These are phyloP conservation scores for Cacoxenus indagator DNA, from an alignment of 2,888 invertebrate genomes.

Conservation along the genomic window DNA sequence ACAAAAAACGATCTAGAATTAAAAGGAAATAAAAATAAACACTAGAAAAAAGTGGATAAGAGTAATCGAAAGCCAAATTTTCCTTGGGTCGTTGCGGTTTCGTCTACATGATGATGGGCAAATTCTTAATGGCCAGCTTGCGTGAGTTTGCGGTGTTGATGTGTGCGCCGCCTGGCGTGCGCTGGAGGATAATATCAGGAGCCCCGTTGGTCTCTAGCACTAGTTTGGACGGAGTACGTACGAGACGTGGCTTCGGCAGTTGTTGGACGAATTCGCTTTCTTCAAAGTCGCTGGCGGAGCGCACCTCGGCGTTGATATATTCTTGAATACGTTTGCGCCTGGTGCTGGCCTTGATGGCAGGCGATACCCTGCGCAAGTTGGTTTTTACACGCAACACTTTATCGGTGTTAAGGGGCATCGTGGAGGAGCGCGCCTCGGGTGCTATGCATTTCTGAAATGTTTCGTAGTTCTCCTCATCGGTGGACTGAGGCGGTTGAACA, in stretches of 20 bases:
- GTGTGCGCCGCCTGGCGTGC: neutral
- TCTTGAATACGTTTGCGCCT: constrained; percentile 25
- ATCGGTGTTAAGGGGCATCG: neutral
- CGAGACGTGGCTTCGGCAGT: constrained; percentile 39
- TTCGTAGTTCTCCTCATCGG: constrained; percentile 48
- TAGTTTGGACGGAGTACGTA: constrained; percentile 43
- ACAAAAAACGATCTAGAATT: neutral
- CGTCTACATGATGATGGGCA: constrained; percentile 58
- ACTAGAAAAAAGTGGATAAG: neutral
- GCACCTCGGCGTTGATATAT: constrained; percentile 10
- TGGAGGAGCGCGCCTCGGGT: constrained; percentile 52
- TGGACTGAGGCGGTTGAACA: constrained; percentile 9
- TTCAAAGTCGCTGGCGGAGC: constrained; percentile 3
- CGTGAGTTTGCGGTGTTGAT: constrained; percentile 34
- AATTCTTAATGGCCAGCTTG: constrained; percentile 61
- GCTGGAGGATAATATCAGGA: constrained; percentile 7
- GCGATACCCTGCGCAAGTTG: neutral
- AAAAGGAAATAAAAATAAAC: constrained; percentile 34
- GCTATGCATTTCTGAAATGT: constrained; percentile 52
- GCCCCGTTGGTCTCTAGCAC: constrained; percentile 11
- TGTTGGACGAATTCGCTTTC: constrained; percentile 37
- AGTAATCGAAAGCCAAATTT: too few species aligned
- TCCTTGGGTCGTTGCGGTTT: too few species aligned
- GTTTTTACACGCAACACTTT: neutral
- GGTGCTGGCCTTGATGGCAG: constrained; percentile 19